Evolutionary conservation across 2,888 invertebrate genomes (phyloP).

Genomic region (Drosophila peninsularis): DNA sequence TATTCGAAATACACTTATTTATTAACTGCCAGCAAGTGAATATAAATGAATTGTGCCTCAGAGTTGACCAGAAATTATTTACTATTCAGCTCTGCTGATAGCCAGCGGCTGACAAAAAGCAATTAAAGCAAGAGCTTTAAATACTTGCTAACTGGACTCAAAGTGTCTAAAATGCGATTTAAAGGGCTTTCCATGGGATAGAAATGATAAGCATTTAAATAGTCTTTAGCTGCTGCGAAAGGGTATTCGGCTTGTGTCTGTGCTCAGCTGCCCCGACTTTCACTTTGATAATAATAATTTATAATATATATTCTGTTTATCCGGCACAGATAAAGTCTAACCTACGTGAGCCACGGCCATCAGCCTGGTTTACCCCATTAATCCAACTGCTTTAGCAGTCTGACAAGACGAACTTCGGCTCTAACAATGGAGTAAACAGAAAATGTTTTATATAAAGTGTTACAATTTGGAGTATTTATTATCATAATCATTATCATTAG

Average conservation of each 20-base stretch:
- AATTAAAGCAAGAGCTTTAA: neutral
- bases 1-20: conserved; percentile 26
- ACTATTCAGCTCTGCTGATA: neutral
- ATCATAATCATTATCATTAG: too few species aligned
- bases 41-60: conserved; percentile 32
- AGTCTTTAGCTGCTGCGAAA: neutral
- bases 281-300: neutral
- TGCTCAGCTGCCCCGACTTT: neutral
- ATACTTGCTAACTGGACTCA: neutral
- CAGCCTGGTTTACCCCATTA: neutral
- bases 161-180: neutral
- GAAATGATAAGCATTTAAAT: too few species aligned
- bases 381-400: neutral
- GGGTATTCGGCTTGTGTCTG: neutral
- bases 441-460: neutral
- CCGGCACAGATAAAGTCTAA: neutral
- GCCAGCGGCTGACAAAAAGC: neutral
- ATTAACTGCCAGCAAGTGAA: conserved; percentile 36
- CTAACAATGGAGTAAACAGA: neutral
- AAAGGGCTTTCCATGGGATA: neutral
- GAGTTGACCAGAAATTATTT: neutral
- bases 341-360: neutral
- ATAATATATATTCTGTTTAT: neutral
- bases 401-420: neutral
- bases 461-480: neutral